phyloP scores from a whole-genome alignment of 2,113 vertebrate genomes.

The Helogale parvula region DNA sequence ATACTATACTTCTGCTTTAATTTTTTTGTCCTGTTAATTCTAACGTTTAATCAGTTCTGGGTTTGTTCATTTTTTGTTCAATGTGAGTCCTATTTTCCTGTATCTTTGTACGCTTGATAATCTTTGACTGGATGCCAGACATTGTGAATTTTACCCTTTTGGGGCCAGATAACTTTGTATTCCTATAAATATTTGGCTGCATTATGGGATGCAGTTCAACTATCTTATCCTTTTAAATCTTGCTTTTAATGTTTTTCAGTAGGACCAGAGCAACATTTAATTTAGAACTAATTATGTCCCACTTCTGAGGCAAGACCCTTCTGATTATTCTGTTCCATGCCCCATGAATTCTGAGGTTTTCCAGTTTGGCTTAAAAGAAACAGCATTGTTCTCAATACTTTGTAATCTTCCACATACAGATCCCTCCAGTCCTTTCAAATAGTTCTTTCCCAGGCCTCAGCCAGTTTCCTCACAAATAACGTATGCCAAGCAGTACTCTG shows the following conservation, averaged over 20 bases:
- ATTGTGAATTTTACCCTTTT: not conserved
- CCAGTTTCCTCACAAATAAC: not conserved
- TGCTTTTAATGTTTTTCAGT: not conserved
- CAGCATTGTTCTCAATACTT: not conserved
- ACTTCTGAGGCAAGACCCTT: not conserved
- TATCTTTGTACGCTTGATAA: not conserved
- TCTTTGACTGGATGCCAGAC: not conserved
- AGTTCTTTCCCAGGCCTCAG: not conserved
- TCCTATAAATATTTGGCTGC: not conserved
- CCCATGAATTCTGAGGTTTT: not conserved
- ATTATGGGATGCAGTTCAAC: not conserved
- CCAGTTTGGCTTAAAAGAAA: not conserved
- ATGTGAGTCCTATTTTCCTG: not conserved
- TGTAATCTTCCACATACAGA: not conserved
- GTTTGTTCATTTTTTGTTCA: constrained; percentile 35
- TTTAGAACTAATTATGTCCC: not conserved
- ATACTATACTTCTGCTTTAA: not conserved
- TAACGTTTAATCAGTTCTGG: constrained; percentile 16
- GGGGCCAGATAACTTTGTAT: not conserved
- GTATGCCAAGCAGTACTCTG: not conserved
- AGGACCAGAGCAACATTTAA: not conserved
- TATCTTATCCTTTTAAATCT: constrained; percentile 12
- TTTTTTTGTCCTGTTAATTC: constrained; percentile 31
- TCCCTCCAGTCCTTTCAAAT: not conserved
- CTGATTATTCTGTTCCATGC: not conserved